Conservation (phyloP, 2,888 invertebrate species). For the Andrena hattorfiana region DNA sequence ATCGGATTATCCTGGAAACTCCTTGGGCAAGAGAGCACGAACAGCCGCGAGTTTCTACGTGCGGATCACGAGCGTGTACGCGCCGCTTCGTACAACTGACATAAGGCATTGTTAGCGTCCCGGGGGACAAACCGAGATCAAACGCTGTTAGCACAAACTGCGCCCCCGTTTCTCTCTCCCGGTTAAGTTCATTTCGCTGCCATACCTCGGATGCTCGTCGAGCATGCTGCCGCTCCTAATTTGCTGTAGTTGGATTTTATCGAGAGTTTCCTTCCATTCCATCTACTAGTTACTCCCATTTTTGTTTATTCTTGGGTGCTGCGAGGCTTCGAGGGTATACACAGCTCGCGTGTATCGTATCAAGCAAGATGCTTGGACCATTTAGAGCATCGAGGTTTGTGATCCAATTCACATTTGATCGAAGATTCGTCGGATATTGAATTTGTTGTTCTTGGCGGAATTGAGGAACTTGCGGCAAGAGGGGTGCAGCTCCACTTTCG, state of each 20-base stretch:
- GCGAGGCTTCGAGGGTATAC: not conserved
- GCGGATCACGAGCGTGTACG: slow-evolving; percentile 24
- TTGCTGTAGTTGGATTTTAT: not conserved
- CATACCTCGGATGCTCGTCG: slow-evolving; percentile 34
- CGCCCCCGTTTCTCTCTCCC: slow-evolving; percentile 48
- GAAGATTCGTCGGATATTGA: too few relatives aligned
- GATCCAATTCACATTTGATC: too few relatives aligned
- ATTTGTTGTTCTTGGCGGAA: too few relatives aligned
- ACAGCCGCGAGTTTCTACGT: slow-evolving; percentile 50
- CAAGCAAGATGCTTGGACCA: too few relatives aligned
- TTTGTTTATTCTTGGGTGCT: not conserved
- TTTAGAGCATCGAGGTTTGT: too few relatives aligned
- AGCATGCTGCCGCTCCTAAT: slow-evolving; percentile 10
- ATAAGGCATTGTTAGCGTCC: slow-evolving; percentile 75
- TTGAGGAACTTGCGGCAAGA: too few relatives aligned
- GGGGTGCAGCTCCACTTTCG: too few relatives aligned
- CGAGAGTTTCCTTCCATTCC: not conserved
- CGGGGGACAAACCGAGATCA: slow-evolving; percentile 72
- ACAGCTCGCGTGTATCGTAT: too few relatives aligned
- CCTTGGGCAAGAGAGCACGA: slow-evolving; percentile 54
- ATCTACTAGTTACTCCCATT: not conserved
- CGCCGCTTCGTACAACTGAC: slow-evolving; percentile 52
- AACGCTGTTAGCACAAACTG: slow-evolving; percentile 71
- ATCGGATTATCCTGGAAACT: slow-evolving; percentile 72
- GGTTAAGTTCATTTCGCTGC: slow-evolving; percentile 63